Base-by-base conservation (phyloP, 2,888 invertebrate genomes). In the Ornithoptera alexandrae region DNA sequence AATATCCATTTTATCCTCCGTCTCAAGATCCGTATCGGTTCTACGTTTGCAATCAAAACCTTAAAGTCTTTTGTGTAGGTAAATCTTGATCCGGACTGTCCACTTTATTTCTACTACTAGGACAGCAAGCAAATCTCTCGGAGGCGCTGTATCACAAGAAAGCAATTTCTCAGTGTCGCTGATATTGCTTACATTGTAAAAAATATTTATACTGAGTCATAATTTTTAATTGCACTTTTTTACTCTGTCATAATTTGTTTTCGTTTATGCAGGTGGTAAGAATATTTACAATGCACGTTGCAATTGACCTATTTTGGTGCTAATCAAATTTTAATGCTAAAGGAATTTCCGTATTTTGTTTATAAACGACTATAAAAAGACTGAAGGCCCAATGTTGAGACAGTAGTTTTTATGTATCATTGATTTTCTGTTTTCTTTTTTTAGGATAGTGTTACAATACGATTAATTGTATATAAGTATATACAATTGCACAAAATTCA, bases 1-100 rank as follows among this genome's bases (percentile, higher is more conserved):
- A 85, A 87, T 84, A 87, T 87, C 85, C 87, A 88, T 89, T 90
- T 88, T 87, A 88, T 82, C 81, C 79, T 82, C 81, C 75, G 74
- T 75, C 81, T 80, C 79, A 83, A 86, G 88, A 88, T 89, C 84
- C 83, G 79, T 86, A 86, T 89, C 87, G 82, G 75, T 73, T 76
- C 78, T 75, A 53, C 20, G 58, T 62, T 36, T 68, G n/a, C 46
- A 1, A 63, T 36, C 42, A 39, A 62, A 63, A 58, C 59, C 50
- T 50, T 65, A 39, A 56, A 65, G 46, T 30, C 46, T 22, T 63
- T 53, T 64, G 22, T 64, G 39, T 39, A 59, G 50, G 36, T 22
- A 20, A 18, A 57, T 57, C n/a, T 59, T 18, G 20, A 46, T 58
- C n/a, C n/a, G 22, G 39, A 64, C 18, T 20, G 50, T 61, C 53